A percentile compares a stretch with the other conserved stretches of the same genome.
These are phyloP conservation scores for Crambe crambe DNA, from an alignment of 37 sponge, comb jelly and placozoan species.

Conservation along the genomic window DNA sequence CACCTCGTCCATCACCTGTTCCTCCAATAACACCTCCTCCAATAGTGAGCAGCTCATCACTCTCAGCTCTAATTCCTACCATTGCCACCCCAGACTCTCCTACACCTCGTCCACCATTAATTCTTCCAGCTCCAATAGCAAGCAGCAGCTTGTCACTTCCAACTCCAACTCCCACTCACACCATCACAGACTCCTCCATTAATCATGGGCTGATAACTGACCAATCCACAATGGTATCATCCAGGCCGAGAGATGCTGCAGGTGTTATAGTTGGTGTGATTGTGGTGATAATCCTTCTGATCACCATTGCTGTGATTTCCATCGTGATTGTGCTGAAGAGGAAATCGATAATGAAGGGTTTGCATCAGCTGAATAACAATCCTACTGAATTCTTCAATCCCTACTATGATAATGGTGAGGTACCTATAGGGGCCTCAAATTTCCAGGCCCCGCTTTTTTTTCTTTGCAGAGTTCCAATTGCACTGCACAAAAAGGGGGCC, in stretches of 20 bases:
- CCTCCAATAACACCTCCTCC: no score
- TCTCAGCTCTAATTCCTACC: background rate
- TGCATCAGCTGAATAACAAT: no score
- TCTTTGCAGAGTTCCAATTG: no score
- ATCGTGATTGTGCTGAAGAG: slow-evolving; percentile 9
- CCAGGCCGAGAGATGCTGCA: background rate
- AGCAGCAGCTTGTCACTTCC: background rate
- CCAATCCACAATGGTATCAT: background rate
- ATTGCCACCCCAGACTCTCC: background rate
- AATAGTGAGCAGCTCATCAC: background rate
- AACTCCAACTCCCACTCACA: background rate
- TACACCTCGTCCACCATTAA: background rate
- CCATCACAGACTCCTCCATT: background rate
- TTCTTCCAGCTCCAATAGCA: background rate
- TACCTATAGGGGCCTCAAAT: no score
- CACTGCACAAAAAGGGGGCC: no score
- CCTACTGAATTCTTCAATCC: no score
- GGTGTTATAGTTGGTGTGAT: background rate
- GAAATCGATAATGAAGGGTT: no score
- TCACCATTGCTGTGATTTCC: background rate
- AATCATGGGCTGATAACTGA: no score
- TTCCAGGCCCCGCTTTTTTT: no score
- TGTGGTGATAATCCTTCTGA: background rate
- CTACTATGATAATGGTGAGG: no score
- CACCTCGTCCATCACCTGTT: no score